Evolutionary conservation across 2,797 vertebrate genomes (phyloP).

Genomic region (Enteromius trimaculatus): DNA sequence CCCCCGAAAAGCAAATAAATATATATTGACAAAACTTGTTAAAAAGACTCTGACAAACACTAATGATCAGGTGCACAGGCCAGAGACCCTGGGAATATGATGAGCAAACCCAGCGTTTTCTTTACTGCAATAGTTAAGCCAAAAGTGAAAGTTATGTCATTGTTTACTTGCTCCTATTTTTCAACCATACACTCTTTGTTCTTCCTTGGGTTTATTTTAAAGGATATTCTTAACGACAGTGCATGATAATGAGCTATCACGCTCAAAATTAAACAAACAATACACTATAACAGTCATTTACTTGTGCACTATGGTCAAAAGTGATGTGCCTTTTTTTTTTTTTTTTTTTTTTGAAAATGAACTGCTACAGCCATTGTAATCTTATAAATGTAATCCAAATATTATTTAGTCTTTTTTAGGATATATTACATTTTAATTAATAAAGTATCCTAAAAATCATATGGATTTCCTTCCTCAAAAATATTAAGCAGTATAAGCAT

Average conservation of each 20-base stretch:
- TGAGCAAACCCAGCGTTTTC: not conserved
- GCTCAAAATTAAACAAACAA: not conserved
- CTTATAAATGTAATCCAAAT: not conserved
- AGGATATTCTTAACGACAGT: not conserved
- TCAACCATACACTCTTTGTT: not conserved
- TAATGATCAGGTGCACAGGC: not conserved
- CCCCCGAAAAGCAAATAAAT: constrained; percentile 23
- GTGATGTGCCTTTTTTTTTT: not conserved
- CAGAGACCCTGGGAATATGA: not conserved
- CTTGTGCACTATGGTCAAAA: not conserved
- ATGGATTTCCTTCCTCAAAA: too few species aligned
- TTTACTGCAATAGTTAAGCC: not conserved
- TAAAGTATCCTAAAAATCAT: too few species aligned
- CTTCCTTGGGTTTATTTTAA: not conserved
- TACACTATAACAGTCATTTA: not conserved
- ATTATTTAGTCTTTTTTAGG: too few species aligned
- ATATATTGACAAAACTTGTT: constrained; percentile 15
- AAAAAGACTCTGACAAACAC: constrained; percentile 1
- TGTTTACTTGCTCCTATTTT: not conserved
- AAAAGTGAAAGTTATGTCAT: not conserved
- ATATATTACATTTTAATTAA: too few species aligned
- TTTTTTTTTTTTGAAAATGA: not conserved
- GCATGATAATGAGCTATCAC: not conserved
- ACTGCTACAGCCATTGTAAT: not conserved
- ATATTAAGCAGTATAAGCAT: not conserved